Evolutionary conservation across 2,888 invertebrate genomes (phyloP).

Genomic region (Eupithecia subumbrata): DNA sequence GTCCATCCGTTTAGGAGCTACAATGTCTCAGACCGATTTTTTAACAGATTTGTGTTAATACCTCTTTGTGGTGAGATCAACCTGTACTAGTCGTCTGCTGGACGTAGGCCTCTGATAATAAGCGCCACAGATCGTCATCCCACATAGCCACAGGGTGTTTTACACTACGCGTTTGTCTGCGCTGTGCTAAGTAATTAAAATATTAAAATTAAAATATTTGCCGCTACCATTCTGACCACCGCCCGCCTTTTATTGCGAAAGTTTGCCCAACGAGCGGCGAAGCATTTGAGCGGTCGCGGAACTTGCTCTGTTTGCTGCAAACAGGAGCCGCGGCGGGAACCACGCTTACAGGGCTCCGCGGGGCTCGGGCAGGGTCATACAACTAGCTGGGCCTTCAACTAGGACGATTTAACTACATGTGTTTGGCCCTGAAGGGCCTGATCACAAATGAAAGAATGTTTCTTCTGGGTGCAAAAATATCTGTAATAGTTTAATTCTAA

Average conservation of each 20-base stretch:
- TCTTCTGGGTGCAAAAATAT: background rate
- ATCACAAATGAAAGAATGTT: background rate
- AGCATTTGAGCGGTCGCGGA: constrained; percentile 7
- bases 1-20: background rate
- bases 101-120: background rate
- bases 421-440: background rate
- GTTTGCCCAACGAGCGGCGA: background rate
- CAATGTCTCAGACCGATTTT: background rate
- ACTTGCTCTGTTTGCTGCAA: constrained; percentile 4
- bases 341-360: background rate
- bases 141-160: background rate
- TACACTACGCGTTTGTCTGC: background rate
- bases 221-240: background rate
- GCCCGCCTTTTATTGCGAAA: constrained; percentile 9
- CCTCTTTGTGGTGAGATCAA: background rate
- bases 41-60: background rate
- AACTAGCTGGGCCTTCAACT: background rate
- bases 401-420: too few relatives aligned
- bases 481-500: too few relatives aligned
- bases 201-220: background rate
- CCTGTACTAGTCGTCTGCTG: background rate
- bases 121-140: background rate
- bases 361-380: background rate
- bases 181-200: background rate
- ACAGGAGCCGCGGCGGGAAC: background rate